A percentile compares a stretch with the other conserved stretches of the same genome.
phyloP scores from a whole-genome alignment of 2,797 vertebrate genomes.

The Pampus argenteus region DNA sequence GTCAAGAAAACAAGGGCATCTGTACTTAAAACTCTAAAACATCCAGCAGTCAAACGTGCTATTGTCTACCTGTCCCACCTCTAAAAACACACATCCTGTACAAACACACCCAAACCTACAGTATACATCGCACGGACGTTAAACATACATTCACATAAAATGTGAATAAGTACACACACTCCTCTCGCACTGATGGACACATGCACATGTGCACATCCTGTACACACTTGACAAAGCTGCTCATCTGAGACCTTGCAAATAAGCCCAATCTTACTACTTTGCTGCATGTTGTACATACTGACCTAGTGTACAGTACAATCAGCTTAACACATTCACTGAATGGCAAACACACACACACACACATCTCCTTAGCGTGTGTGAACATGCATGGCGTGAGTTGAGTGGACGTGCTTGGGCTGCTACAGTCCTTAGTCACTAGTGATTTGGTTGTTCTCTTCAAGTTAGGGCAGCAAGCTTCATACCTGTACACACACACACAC shows the following conservation, averaged over 20 bases:
- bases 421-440: slow-evolving; percentile 76
- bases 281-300: slow-evolving; percentile 19
- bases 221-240: no score
- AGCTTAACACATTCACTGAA: slow-evolving; percentile 24
- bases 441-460: slow-evolving; percentile 76
- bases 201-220: not conserved
- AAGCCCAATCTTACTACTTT: not conserved
- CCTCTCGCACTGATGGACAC: not conserved
- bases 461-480: slow-evolving; percentile 73
- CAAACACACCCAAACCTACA: slow-evolving; percentile 10
- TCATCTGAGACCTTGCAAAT: not conserved
- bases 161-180: not conserved
- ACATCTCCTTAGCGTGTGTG: slow-evolving; percentile 47
- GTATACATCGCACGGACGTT: not conserved
- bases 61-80: not conserved
- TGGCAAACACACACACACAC: slow-evolving; percentile 24
- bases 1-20: not conserved
- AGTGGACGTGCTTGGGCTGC: slow-evolving; percentile 56
- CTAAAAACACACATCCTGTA: slow-evolving; percentile 16
- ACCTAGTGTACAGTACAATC: slow-evolving; percentile 30
- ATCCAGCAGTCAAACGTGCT: not conserved
- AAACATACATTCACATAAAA: not conserved
- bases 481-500: slow-evolving; percentile 34
- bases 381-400: slow-evolving; percentile 68
- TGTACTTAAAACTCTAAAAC: not conserved